These are phyloP conservation scores for Hemicordylus capensis DNA, from an alignment of 2,113 vertebrate species.

Conservation along the genomic window DNA sequence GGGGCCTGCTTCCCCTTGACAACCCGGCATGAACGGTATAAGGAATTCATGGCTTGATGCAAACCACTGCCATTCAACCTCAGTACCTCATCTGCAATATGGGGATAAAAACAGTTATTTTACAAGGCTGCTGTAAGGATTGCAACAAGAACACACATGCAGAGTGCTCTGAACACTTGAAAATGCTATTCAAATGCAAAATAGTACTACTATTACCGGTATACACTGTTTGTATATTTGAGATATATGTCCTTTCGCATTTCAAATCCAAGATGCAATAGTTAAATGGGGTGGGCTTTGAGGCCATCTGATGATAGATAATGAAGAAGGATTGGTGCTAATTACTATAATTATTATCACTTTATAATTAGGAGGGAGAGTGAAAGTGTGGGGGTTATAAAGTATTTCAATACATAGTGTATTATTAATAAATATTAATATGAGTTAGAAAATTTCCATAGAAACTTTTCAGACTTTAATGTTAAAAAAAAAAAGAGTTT, in stretches of 20 bases:
- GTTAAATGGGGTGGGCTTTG: background rate
- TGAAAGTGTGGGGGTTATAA: slow-evolving; percentile 8
- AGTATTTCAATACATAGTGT: background rate
- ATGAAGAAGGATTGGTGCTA: slow-evolving; percentile 12
- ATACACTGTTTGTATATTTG: background rate
- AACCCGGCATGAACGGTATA: too few species aligned
- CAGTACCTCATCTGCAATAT: too few species aligned
- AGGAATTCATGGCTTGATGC: too few species aligned
- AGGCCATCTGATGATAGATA: background rate
- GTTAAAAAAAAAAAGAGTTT: background rate
- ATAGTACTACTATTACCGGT: too few species aligned
- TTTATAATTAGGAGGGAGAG: slow-evolving; percentile 5
- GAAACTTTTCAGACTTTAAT: background rate
- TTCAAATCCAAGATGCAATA: background rate
- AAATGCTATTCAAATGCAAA: too few species aligned
- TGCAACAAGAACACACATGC: too few species aligned
- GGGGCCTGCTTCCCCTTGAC: too few species aligned
- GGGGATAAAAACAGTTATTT: too few species aligned
- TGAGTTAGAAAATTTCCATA: background rate
- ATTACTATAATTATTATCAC: slow-evolving; percentile 15
- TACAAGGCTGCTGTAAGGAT: too few species aligned
- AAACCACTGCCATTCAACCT: too few species aligned
- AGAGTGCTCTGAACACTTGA: too few species aligned
- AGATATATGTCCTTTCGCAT: background rate
- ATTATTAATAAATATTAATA: slow-evolving; percentile 36